phyloP scores from a whole-genome alignment of 2,888 invertebrate species.

The Melanchra persicariae region DNA sequence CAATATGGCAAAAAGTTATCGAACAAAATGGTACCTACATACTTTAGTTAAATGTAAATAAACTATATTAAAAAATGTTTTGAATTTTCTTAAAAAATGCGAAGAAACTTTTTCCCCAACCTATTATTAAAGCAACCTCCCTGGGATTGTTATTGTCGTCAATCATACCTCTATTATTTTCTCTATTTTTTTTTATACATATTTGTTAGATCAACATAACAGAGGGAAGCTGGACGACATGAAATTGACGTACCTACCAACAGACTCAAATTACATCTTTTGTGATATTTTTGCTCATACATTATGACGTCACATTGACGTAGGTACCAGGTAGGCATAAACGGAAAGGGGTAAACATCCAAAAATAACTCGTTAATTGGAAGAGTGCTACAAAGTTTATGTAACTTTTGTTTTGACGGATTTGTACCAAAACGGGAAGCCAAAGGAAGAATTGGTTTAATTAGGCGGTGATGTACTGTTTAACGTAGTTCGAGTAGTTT shows the following conservation, averaged over 20 bases:
- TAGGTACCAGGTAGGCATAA: neutral
- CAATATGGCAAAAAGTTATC: no score
- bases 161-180: neutral
- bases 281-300: constrained; percentile 28
- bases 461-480: neutral
- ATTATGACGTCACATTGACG: constrained; percentile 26
- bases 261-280: constrained; percentile 8
- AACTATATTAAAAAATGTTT: no score
- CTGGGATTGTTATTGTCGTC: neutral
- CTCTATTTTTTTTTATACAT: neutral
- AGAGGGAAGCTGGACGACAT: constrained; percentile 1
- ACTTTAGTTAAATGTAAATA: no score
- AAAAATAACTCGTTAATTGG: constrained; percentile 40
- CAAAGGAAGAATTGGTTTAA: neutral
- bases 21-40: no score
- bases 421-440: neutral
- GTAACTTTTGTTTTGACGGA: constrained; percentile 6
- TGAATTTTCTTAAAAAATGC: no score
- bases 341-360: constrained; percentile 11
- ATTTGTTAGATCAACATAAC: neutral
- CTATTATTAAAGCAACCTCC: neutral
- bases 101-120: no score
- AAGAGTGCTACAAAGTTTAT: constrained; percentile 20
- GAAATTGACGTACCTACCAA: constrained; percentile 19
- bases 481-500: neutral